Conservation (phyloP, 2,797 vertebrate species). For the Molossus molossus region DNA sequence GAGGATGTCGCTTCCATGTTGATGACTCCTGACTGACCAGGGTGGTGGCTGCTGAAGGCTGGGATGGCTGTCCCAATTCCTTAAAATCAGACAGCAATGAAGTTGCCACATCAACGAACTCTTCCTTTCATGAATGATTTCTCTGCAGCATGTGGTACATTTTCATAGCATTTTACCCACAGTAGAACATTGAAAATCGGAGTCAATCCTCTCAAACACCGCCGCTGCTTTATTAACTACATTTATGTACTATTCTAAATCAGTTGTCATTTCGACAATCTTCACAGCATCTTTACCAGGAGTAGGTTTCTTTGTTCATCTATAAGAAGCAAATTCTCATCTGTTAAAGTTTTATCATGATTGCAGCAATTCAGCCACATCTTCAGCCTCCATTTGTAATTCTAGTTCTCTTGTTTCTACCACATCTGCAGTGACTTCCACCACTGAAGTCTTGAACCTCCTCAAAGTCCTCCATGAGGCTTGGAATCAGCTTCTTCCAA, state of each 20-base stretch:
- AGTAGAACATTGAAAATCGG: not conserved
- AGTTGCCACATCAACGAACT: not conserved
- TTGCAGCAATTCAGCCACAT: not conserved
- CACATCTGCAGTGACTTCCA: too few relatives aligned
- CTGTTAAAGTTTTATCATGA: not conserved
- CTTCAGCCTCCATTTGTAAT: not conserved
- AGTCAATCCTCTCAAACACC: not conserved
- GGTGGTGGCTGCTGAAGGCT: not conserved
- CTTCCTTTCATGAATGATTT: not conserved
- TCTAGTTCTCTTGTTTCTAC: not conserved
- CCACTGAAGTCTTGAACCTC: not conserved
- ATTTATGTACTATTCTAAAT: not conserved
- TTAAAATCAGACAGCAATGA: not conserved
- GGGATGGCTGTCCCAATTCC: not conserved
- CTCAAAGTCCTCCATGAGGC: not conserved
- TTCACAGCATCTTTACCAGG: not conserved
- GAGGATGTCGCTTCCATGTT: not conserved
- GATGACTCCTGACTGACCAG: not conserved
- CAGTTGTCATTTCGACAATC: not conserved
- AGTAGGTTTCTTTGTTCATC: not conserved
- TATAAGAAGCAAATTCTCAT: not conserved
- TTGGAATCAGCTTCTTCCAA: not conserved
- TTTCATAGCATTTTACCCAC: not conserved
- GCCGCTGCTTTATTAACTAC: not conserved
- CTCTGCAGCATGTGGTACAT: not conserved